Percentiles rank a stretch among this genome's conserved stretches.
phyloP scores from a whole-genome alignment of 2,113 vertebrate genomes.

The Marmota monax region DNA sequence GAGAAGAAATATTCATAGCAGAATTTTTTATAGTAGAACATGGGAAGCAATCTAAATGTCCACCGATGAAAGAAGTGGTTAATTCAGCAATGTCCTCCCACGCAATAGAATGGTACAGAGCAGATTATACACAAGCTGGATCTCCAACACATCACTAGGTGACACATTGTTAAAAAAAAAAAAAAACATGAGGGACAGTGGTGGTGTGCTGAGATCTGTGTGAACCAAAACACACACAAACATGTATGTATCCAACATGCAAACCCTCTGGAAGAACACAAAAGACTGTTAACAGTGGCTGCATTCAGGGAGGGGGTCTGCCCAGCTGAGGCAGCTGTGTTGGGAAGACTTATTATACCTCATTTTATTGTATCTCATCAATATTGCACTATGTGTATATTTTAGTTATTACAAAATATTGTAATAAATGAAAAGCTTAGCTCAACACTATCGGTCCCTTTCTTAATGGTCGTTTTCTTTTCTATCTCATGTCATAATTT shows the following conservation, averaged over 20 bases:
- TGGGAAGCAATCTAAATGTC: not conserved
- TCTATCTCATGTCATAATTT: not conserved
- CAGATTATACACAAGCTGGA: not conserved
- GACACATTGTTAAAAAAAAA: not conserved
- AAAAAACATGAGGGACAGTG: not conserved
- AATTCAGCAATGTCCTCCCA: not conserved
- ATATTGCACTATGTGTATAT: not conserved
- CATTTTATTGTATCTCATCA: not conserved
- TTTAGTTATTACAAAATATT: conserved; percentile 41
- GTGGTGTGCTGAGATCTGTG: not conserved
- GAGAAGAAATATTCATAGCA: not conserved
- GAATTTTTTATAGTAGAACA: not conserved
- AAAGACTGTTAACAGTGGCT: not conserved
- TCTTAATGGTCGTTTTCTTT: not conserved
- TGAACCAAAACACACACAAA: not conserved
- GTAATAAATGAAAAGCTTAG: conserved; percentile 20
- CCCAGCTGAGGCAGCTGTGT: not conserved
- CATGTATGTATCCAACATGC: not conserved
- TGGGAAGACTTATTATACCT: not conserved
- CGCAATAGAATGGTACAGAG: not conserved
- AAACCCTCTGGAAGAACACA: not conserved
- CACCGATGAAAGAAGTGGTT: not conserved
- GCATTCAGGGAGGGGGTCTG: not conserved
- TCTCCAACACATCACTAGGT: not conserved
- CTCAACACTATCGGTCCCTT: not conserved